Evolutionary conservation across 2,888 invertebrate genomes (phyloP), one percentile per base, ranked within the genome.

Genomic region (Bimastos eiseni): DNA sequence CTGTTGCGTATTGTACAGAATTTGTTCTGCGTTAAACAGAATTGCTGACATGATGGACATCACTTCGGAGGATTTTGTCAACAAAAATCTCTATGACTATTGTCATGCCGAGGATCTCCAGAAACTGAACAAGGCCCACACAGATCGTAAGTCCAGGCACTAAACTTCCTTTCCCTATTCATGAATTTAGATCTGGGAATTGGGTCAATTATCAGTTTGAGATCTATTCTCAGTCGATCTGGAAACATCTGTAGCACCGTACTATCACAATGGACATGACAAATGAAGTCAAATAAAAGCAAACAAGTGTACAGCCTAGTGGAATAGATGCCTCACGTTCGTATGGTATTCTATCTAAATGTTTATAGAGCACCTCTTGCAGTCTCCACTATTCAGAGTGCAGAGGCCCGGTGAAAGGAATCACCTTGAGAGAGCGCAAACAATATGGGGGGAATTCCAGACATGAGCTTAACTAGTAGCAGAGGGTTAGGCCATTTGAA

Each of bases 51-150:
- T 99, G 93, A 96, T 98, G 94, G 98, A 98, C 94, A 98, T 98
- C 95, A 97, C 97, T 37, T 97, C 98, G 13, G 99, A 99, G 93
- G 98, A 99, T 95, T 95, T 99, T 93, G 98, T 97, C 92, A 98
- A 98, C 93, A 97, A 97, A 95, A 98, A 98, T 95, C 96, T 99
- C 92, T 99, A 99, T 95, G 97, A 98, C 86, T 96, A 98, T 93
- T 98, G 98, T 95, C 98, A 99, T 95, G 98, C 98, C 83, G 98
- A 98, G 95, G 99, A 99, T 95, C 97, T 98, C 91, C 97, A 97
- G 95, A 98, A 97, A 95, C 96, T 99, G 94, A 96, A 98, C 94
- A 98, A 98, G 96, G 97, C 98, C 95, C 99, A 99, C 95, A 96
- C 97, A 95, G 98, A 99, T 96, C 96, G 98, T 99, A 96, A 98